These are phyloP conservation scores for Chionis minor DNA, from an alignment of 2,113 vertebrate genomes.

Conservation along the genomic window DNA sequence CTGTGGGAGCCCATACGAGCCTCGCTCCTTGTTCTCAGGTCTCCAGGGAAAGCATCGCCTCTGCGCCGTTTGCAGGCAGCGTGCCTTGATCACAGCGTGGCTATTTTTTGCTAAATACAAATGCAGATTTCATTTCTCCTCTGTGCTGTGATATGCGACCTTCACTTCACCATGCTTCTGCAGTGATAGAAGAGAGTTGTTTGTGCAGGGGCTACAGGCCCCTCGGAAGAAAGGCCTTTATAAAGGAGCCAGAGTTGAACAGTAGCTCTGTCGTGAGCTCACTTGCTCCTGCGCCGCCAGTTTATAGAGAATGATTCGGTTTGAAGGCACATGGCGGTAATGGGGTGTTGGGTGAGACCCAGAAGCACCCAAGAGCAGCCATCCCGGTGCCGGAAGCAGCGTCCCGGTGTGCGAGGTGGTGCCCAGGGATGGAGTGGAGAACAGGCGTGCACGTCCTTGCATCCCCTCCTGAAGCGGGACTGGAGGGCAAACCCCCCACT, in stretches of 20 bases:
- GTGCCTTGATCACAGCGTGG: accelerated
- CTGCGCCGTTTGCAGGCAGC: not conserved
- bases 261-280: not conserved
- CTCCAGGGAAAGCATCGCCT: not conserved
- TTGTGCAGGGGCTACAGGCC: not conserved
- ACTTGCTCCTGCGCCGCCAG: accelerated
- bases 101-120: not conserved
- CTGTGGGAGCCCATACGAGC: accelerated
- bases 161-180: not conserved
- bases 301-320: not conserved
- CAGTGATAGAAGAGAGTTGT: not conserved
- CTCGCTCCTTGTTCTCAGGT: not conserved
- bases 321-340: not conserved
- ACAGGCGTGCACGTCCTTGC: accelerated
- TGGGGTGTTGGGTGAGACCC: not conserved
- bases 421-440: not conserved
- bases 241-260: not conserved
- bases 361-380: not conserved
- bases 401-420: accelerated
- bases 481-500: not conserved
- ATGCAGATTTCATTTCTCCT: not conserved
- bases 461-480: not conserved
- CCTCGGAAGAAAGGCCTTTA: not conserved
- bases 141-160: accelerated
- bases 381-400: not conserved